Percentiles rank a stretch among this genome's conserved stretches.
Conservation (phyloP, 2,888 invertebrate species). For the Ectemnius cavifrons region DNA sequence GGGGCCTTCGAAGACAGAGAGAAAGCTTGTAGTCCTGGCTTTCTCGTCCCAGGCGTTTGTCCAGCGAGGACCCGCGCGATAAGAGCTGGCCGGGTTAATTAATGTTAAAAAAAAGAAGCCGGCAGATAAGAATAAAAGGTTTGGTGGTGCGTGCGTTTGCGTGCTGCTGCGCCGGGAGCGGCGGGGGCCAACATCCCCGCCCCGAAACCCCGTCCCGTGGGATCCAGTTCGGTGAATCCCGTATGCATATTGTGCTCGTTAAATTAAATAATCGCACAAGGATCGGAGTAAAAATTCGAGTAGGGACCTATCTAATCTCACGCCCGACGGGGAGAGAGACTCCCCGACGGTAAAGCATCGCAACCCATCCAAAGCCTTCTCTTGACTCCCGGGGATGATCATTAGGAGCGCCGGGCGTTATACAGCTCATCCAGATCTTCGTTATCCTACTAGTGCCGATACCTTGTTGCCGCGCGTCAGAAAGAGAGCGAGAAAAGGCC, state of each 20-base stretch:
- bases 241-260: slow-evolving; percentile 62
- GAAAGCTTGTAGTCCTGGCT: neutral
- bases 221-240: neutral
- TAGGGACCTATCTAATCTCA: slow-evolving; percentile 57
- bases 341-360: slow-evolving; percentile 22
- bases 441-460: slow-evolving; percentile 30
- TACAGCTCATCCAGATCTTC: slow-evolving; percentile 18
- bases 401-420: slow-evolving; percentile 36
- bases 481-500: slow-evolving; percentile 23
- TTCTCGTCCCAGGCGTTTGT: slow-evolving; percentile 53
- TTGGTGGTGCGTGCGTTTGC: slow-evolving; percentile 43
- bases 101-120: slow-evolving; percentile 67
- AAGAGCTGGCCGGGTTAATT: slow-evolving; percentile 72
- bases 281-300: slow-evolving; percentile 62
- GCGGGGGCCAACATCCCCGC: slow-evolving; percentile 45
- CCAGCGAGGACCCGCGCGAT: slow-evolving; percentile 60
- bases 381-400: slow-evolving; percentile 37
- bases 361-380: slow-evolving; percentile 3
- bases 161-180: slow-evolving; percentile 35
- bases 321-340: slow-evolving; percentile 9
- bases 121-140: slow-evolving; percentile 43
- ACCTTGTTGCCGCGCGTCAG: neutral
- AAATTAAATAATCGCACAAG: slow-evolving; percentile 57
- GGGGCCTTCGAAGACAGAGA: no score
- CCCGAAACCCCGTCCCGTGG: slow-evolving; percentile 6